These are phyloP conservation scores for Dendrolimus pini DNA, from an alignment of 2,888 invertebrate genomes.

Conservation along the genomic window DNA sequence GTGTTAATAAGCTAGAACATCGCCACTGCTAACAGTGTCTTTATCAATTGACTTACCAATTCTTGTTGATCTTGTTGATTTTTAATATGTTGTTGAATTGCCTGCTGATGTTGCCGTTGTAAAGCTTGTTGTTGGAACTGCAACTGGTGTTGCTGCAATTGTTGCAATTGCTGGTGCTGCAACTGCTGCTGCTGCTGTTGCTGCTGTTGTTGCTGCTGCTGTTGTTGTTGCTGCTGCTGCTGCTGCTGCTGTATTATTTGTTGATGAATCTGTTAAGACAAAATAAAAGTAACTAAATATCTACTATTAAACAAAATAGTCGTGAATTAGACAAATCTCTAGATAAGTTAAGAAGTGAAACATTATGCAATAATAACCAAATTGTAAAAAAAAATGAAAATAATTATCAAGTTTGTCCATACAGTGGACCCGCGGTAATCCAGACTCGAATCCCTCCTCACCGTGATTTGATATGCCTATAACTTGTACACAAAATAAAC, in stretches of 20 bases:
- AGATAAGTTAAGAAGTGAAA: too few relatives aligned
- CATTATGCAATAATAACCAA: too few relatives aligned
- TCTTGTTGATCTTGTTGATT: conserved; percentile 74
- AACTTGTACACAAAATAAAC: too few relatives aligned
- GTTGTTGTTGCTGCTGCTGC: conserved; percentile 55
- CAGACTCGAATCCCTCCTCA: too few relatives aligned
- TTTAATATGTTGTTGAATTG: conserved; percentile 77
- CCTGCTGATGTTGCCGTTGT: conserved; percentile 67
- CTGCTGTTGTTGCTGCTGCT: conserved; percentile 39
- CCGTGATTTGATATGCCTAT: too few relatives aligned
- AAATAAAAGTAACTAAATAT: neutral
- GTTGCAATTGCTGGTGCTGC: conserved; percentile 44
- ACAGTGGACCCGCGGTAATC: too few relatives aligned
- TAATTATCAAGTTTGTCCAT: too few relatives aligned
- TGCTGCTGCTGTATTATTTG: conserved; percentile 67
- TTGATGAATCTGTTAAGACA: conserved; percentile 47
- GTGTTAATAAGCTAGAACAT: too few relatives aligned
- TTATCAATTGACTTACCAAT: conserved; percentile 33
- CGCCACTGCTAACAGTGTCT: too few relatives aligned
- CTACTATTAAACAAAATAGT: too few relatives aligned
- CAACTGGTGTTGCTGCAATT: conserved; percentile 45
- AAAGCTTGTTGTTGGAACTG: conserved; percentile 51
- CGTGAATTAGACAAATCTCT: too few relatives aligned
- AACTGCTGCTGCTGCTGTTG: conserved; percentile 44
- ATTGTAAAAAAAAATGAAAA: too few relatives aligned